Conservation (phyloP, 2,888 invertebrate species). For the Ganaspis brasiliensis region DNA sequence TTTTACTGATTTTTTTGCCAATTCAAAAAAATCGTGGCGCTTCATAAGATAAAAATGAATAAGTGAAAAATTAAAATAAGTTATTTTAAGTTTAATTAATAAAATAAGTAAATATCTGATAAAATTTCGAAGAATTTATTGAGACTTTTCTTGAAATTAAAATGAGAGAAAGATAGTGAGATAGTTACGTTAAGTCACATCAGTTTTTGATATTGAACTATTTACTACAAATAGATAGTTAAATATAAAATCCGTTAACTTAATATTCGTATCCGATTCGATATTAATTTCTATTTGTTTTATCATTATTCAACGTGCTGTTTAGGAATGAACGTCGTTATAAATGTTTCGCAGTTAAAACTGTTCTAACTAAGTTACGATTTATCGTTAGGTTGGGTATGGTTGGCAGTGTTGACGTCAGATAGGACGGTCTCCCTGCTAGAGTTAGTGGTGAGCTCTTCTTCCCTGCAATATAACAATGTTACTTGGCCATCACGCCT, state of each 20-base stretch:
- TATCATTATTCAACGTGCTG: background rate
- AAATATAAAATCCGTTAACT: constrained; percentile 32
- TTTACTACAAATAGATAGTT: constrained; percentile 25
- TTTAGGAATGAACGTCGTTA: constrained; percentile 13
- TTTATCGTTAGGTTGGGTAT: constrained; percentile 74
- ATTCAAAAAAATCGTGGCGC: too few species aligned
- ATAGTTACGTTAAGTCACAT: constrained; percentile 17
- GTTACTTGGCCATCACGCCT: constrained; percentile 74
- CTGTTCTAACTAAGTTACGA: constrained; percentile 60
- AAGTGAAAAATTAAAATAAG: too few species aligned
- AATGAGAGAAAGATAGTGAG: constrained; percentile 16
- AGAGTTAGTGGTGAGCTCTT: constrained; percentile 79
- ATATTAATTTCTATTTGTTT: constrained; percentile 24
- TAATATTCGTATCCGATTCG: constrained; percentile 16
- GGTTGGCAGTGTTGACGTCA: constrained; percentile 78
- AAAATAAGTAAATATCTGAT: too few species aligned
- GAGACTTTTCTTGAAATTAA: background rate
- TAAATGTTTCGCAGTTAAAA: constrained; percentile 25
- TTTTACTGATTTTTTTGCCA: too few species aligned
- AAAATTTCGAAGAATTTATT: background rate
- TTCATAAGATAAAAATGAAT: too few species aligned
- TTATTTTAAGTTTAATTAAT: too few species aligned
- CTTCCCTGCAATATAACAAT: constrained; percentile 79
- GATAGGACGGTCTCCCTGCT: constrained; percentile 79
- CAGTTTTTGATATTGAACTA: constrained; percentile 32